Evolutionary conservation across 2,888 invertebrate species (phyloP).

Genomic region (Candidula unifasciata): DNA sequence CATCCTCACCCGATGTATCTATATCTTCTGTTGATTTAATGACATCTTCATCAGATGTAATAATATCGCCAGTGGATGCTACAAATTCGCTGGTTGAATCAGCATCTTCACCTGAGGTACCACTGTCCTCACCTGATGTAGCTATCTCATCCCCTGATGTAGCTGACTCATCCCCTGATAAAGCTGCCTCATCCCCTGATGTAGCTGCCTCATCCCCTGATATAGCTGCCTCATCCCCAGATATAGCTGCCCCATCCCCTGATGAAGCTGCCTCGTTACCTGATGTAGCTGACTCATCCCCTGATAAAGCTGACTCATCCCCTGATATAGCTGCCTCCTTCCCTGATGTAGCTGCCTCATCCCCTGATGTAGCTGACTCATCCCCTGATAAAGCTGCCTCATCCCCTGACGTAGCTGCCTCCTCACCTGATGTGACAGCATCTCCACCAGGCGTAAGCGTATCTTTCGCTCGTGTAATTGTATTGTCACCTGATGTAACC

Average conservation of each 20-base stretch:
- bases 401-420: neutral
- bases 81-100: neutral
- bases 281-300: neutral
- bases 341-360: neutral
- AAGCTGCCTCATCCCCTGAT: neutral
- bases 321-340: neutral
- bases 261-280: neutral
- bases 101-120: neutral
- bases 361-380: neutral
- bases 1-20: constrained; percentile 6
- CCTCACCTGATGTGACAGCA: neutral
- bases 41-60: neutral
- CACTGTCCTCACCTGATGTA: neutral
- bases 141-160: neutral
- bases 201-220: neutral
- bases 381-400: neutral
- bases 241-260: neutral
- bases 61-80: neutral
- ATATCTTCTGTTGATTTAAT: neutral
- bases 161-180: neutral
- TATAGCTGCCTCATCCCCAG: neutral
- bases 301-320: neutral
- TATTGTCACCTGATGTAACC: neutral
- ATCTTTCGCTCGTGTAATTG: neutral
- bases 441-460: neutral